These are phyloP conservation scores for Piprites chloris DNA, from an alignment of 2,113 vertebrate genomes.

Conservation along the genomic window DNA sequence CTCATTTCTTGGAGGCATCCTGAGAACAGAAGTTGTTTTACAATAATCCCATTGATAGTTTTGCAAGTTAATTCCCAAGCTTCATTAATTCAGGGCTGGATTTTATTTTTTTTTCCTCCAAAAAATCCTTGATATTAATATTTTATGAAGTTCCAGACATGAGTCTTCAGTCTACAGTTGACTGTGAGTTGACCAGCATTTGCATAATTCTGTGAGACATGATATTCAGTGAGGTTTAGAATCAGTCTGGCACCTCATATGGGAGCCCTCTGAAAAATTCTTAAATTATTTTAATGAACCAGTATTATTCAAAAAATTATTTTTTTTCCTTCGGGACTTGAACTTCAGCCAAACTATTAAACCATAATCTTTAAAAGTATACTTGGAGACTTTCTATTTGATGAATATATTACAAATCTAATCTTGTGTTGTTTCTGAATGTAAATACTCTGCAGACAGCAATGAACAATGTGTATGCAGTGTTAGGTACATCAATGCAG, in stretches of 20 bases:
- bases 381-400: not conserved
- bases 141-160: conserved; percentile 25
- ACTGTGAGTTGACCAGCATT: conserved; percentile 33
- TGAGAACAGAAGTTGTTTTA: not conserved
- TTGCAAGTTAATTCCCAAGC: not conserved
- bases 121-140: not conserved
- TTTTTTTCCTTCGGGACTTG: not conserved
- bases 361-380: not conserved
- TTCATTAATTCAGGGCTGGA: not conserved
- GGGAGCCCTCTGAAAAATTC: conserved; percentile 39
- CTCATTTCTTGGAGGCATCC: not conserved
- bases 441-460: not conserved
- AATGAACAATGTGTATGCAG: not conserved
- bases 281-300: conserved; percentile 58
- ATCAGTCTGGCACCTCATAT: conserved; percentile 63
- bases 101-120: not conserved
- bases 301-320: conserved; percentile 15
- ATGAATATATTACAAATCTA: not conserved
- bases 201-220: conserved; percentile 46
- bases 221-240: conserved; percentile 41
- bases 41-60: conserved; percentile 8
- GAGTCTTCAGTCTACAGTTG: conserved; percentile 10
- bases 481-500: not conserved
- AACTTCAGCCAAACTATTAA: conserved; percentile 29
- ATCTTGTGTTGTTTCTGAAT: not conserved